phyloP scores from a whole-genome alignment of 2,888 invertebrate genomes.

The Parasteatoda lunata region DNA sequence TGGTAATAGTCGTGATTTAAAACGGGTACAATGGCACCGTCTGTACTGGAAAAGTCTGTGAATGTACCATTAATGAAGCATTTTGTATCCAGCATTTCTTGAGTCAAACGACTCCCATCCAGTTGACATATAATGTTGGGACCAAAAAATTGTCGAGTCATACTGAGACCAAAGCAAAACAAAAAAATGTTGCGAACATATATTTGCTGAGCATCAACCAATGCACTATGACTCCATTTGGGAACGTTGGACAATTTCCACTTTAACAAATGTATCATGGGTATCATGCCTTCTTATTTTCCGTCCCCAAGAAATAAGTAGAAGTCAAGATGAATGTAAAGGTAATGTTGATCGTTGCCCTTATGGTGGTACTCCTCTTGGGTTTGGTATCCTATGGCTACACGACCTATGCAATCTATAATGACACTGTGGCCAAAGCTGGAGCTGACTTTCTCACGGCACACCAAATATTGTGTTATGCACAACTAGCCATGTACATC shows the following conservation, averaged over 20 bases:
- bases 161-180: background rate
- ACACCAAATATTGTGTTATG: too few relatives aligned
- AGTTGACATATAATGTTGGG: constrained; percentile 1
- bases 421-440: too few relatives aligned
- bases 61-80: constrained; percentile 21
- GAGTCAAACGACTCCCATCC: background rate
- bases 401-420: too few relatives aligned
- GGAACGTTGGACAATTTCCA: background rate
- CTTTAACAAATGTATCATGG: too few relatives aligned
- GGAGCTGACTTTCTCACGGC: too few relatives aligned
- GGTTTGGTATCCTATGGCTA: too few relatives aligned
- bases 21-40: background rate
- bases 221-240: background rate
- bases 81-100: background rate
- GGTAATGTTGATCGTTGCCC: too few relatives aligned
- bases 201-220: constrained; percentile 3
- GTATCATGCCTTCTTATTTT: too few relatives aligned
- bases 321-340: too few relatives aligned
- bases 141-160: constrained; percentile 12
- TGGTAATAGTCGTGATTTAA: constrained; percentile 20
- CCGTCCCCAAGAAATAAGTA: too few relatives aligned
- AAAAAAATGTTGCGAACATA: background rate
- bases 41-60: background rate
- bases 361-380: too few relatives aligned
- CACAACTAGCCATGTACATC: too few relatives aligned